Evolutionary conservation across 2,113 vertebrate species (phyloP).

Genomic region (Antidorcas marsupialis): DNA sequence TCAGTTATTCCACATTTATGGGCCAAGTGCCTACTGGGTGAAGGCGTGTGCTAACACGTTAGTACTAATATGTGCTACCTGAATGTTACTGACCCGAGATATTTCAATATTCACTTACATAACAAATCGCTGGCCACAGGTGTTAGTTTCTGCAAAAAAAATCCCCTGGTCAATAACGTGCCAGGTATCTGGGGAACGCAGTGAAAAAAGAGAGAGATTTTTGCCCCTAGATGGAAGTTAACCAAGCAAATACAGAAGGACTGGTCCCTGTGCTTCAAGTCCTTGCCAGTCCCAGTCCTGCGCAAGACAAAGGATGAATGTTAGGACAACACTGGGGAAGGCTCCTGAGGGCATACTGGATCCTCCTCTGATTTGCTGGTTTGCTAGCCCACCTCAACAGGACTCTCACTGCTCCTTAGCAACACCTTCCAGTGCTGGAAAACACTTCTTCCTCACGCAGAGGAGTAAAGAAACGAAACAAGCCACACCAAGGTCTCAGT

Average conservation of each 20-base stretch:
- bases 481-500: neutral
- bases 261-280: neutral
- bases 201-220: neutral
- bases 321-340: neutral
- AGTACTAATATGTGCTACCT: neutral
- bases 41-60: neutral
- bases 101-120: neutral
- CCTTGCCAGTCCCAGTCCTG: neutral
- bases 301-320: neutral
- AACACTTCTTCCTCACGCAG: neutral
- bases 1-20: neutral
- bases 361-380: neutral
- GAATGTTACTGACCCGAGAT: neutral
- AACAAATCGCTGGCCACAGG: neutral
- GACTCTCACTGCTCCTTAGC: neutral
- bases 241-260: neutral
- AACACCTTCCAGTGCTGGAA: neutral
- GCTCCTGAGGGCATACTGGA: fast-evolving
- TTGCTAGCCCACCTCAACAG: neutral
- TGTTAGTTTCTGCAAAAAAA: neutral
- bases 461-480: neutral
- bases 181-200: neutral
- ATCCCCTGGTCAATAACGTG: neutral
- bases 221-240: neutral
- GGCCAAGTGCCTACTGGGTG: fast-evolving